Percentiles rank a stretch among this genome's conserved stretches.
phyloP scores from a whole-genome alignment of 2,888 invertebrate species.

The Tipula helvola region DNA sequence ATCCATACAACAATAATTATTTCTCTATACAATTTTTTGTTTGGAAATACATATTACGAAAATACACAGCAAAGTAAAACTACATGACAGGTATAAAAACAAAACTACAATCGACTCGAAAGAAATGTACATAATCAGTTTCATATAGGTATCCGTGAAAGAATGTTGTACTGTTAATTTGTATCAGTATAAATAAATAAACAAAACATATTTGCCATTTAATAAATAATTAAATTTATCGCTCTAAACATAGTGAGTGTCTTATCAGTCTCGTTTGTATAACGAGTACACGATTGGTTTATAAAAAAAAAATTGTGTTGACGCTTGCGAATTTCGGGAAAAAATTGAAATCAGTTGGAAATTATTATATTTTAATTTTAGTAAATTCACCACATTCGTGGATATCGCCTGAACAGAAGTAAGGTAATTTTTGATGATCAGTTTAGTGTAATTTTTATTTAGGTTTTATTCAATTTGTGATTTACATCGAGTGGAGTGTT shows the following conservation, averaged over 20 bases:
- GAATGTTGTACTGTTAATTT: not conserved
- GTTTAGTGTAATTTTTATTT: not conserved
- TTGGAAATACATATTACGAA: not conserved
- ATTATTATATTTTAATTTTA: not conserved
- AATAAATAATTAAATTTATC: not conserved
- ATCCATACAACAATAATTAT: not conserved
- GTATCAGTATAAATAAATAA: not conserved
- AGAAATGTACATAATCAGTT: not conserved
- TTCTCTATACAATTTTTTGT: not conserved
- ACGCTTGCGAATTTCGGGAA: not conserved
- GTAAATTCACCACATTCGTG: too few species aligned
- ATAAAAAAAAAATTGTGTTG: not conserved
- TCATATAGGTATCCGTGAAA: not conserved
- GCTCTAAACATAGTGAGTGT: not conserved
- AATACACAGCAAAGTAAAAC: not conserved
- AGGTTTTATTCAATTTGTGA: not conserved
- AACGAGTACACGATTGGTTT: not conserved
- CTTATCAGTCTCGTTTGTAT: not conserved
- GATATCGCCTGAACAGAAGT: not conserved
- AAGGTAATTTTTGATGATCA: not conserved
- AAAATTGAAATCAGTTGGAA: not conserved
- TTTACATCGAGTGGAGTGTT: not conserved
- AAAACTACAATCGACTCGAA: not conserved
- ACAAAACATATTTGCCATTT: not conserved
- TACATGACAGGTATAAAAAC: not conserved